Evolutionary conservation across 2,888 invertebrate genomes (phyloP).

Genomic region (Thymelicus sylvestris): DNA sequence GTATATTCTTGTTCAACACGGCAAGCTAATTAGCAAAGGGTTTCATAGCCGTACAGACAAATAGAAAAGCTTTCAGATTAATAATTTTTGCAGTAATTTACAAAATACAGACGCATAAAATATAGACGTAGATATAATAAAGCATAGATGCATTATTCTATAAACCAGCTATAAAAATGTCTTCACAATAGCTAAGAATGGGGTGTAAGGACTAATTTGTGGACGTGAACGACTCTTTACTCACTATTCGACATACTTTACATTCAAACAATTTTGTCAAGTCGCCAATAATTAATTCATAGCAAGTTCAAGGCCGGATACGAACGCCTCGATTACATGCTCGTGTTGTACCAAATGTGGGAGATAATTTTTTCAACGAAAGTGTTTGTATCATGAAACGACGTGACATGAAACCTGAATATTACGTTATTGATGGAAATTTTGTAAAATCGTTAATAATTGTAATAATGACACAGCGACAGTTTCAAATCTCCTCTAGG

Average conservation of each 20-base stretch:
- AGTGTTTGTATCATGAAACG: not conserved
- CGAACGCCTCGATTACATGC: not conserved
- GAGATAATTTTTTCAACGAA: conserved; percentile 8
- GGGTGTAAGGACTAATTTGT: not conserved
- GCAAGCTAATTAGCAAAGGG: too few relatives aligned
- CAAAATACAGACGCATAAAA: too few relatives aligned
- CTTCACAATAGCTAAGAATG: not conserved
- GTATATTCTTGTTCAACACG: too few relatives aligned
- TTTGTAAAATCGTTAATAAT: not conserved
- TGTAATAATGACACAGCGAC: too few relatives aligned
- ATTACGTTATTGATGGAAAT: not conserved
- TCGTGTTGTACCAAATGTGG: conserved; percentile 5
- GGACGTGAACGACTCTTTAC: not conserved
- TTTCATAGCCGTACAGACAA: too few relatives aligned
- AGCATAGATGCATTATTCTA: too few relatives aligned
- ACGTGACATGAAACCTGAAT: not conserved
- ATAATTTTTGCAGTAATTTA: too few relatives aligned
- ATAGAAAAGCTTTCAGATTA: too few relatives aligned
- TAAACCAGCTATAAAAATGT: too few relatives aligned
- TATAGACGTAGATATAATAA: too few relatives aligned
- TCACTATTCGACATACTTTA: not conserved
- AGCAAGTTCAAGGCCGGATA: conserved; percentile 19
- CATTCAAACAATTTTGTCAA: conserved; percentile 18
- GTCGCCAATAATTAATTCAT: conserved; percentile 13
- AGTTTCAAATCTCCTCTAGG: too few relatives aligned